These are phyloP conservation scores for Geococcyx californianus DNA, from an alignment of 2,113 vertebrate genomes.

Conservation along the genomic window DNA sequence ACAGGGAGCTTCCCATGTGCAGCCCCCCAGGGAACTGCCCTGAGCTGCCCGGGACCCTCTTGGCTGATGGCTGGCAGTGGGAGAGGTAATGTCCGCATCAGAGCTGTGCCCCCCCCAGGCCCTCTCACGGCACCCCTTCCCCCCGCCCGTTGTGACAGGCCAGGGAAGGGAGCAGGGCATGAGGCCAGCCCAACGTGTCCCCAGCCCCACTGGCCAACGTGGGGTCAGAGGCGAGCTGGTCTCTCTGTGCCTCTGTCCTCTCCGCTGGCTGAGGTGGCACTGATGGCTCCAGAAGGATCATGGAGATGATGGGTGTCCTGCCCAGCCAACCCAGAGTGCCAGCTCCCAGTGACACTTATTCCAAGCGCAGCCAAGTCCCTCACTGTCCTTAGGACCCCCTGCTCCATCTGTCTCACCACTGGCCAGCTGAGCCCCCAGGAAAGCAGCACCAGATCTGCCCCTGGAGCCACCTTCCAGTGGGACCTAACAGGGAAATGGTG, in stretches of 20 bases:
- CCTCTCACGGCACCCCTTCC: background rate
- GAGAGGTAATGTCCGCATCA: rapidly evolving
- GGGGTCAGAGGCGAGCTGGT: background rate
- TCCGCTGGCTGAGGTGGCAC: background rate
- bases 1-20: rapidly evolving
- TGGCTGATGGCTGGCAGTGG: background rate
- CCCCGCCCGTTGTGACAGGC: background rate
- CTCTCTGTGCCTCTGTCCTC: background rate
- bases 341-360: background rate
- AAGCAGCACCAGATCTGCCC: background rate
- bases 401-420: background rate
- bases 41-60: background rate
- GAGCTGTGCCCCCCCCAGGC: rapidly evolving
- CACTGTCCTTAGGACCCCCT: background rate
- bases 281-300: background rate
- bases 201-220: rapidly evolving
- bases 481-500: background rate
- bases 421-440: background rate
- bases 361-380: rapidly evolving
- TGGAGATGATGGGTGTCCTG: background rate
- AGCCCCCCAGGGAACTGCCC: rapidly evolving
- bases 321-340: background rate
- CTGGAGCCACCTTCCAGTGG: background rate
- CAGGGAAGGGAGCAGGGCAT: background rate
- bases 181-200: background rate